Conservation (phyloP, 2,888 invertebrate species). For the Liopterus haemorrhoidalis region DNA sequence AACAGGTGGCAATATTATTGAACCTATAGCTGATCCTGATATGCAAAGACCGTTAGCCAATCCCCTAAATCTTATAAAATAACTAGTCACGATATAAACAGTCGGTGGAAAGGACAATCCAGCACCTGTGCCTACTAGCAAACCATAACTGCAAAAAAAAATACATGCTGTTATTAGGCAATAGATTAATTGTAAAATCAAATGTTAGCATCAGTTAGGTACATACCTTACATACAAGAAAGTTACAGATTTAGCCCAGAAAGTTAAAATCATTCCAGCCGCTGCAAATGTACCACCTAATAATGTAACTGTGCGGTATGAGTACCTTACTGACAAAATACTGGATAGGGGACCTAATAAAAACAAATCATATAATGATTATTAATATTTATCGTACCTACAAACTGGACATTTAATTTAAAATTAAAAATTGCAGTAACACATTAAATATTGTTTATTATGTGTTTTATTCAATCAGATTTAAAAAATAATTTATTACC, state of each 20-base stretch:
- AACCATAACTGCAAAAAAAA: slow-evolving; percentile 61
- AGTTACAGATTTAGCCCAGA: slow-evolving; percentile 70
- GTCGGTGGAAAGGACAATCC: slow-evolving; percentile 84
- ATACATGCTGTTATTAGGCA: slow-evolving; percentile 11
- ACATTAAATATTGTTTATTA: too few species aligned
- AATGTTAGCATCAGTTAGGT: slow-evolving; percentile 1
- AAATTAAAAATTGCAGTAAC: too few species aligned
- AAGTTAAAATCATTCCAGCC: slow-evolving; percentile 77
- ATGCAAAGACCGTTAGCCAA: slow-evolving; percentile 84
- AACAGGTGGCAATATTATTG: slow-evolving; percentile 76
- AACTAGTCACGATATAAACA: slow-evolving; percentile 83
- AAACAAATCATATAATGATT: slow-evolving; percentile 1
- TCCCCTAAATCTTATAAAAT: slow-evolving; percentile 72
- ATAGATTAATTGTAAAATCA: background rate
- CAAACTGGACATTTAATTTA: too few species aligned
- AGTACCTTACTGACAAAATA: slow-evolving; percentile 75
- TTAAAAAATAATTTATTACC: slow-evolving; percentile 51
- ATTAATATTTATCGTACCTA: too few species aligned
- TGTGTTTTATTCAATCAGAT: background rate
- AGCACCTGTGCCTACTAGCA: slow-evolving; percentile 76
- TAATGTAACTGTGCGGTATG: slow-evolving; percentile 75
- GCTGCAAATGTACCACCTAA: slow-evolving; percentile 78
- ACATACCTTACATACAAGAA: slow-evolving; percentile 73
- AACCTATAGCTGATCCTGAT: slow-evolving; percentile 81
- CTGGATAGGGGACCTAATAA: slow-evolving; percentile 76